phyloP scores from a whole-genome alignment of 2,888 invertebrate species.

The Cacoxenus indagator region DNA sequence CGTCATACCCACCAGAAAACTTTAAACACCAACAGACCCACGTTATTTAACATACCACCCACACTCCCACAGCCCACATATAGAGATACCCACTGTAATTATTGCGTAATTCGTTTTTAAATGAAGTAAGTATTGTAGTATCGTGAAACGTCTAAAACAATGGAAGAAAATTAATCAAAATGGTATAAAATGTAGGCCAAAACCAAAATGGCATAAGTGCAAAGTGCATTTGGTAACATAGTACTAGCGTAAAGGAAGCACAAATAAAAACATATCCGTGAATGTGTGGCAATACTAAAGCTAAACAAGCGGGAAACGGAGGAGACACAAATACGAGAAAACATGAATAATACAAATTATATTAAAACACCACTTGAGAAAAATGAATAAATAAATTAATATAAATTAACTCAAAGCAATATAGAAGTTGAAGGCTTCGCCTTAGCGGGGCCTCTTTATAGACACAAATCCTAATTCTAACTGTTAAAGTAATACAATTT shows the following conservation, averaged over 20 bases:
- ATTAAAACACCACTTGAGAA: too few species aligned
- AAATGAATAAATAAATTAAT: conserved; percentile 38
- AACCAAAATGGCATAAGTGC: not conserved
- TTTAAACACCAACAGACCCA: conserved; percentile 21
- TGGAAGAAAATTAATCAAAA: not conserved
- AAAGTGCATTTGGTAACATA: conserved; percentile 33
- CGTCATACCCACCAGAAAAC: conserved; percentile 5
- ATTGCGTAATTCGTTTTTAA: not conserved
- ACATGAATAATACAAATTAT: too few species aligned
- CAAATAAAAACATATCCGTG: conserved; percentile 22
- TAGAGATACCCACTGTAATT: conserved; percentile 31
- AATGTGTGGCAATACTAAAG: conserved; percentile 15
- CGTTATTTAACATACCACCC: conserved; percentile 10
- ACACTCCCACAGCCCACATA: not conserved
- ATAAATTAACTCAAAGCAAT: conserved; percentile 15
- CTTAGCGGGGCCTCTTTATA: not conserved
- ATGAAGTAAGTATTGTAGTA: conserved; percentile 28
- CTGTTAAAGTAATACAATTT: too few species aligned
- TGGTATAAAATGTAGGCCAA: not conserved
- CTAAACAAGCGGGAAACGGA: not conserved
- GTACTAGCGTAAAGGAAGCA: conserved; percentile 38
- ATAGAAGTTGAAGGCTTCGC: not conserved
- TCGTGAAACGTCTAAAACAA: not conserved
- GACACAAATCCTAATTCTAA: not conserved
- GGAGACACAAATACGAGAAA: conserved; percentile 19